Base-by-base conservation (phyloP, 1,140 invertebrate species). In the Drosophila prosaltans region DNA sequence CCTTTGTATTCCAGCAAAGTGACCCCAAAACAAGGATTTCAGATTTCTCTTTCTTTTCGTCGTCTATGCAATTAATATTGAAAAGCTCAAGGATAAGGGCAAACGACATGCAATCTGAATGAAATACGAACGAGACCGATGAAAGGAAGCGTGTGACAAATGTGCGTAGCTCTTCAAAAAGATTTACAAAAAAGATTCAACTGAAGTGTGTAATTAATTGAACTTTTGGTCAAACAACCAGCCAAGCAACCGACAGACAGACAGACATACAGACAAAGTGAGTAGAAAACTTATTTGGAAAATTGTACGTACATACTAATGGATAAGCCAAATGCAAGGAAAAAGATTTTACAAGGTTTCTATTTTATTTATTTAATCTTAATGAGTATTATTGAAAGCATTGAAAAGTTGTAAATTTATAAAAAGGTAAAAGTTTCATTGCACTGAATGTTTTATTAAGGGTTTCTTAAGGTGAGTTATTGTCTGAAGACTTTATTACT, bases 121-220 rank as follows among this genome's bases (percentile, higher is more conserved):
- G 72, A 74, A 71, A 48, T 32, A 45, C 60, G 43, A 63, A 89
- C 80, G 72, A 80, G 89, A 62, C 80, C 84, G 83, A 76, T 84
- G 84, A 88, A 89, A 89, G 83, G 80, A 64, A 80, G 73, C 84
- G 77, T 89, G 84, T 88, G 83, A 89, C 83, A 89, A 88, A 89
- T 86, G 83, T 80, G 60, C 67, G 62, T 59, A 51, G 65, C 68
- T 67, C 69, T 71, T 66, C 80, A 70, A 83, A 89, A 86, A 84
- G 73, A 86, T 80, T 89, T 68, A 66, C 65, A 62, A 86, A 84
- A 57, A 72, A 26, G 40, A 16, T 26, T n/a, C 9, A n/a, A 21
- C 8, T 65, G 36, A 54, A 26, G 65, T 57, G 63, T 69, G 57
- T 88, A 85, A 85, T 85, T 88, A 85, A 85, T 85, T 85, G 80